These are phyloP conservation scores for Drosophila pallidifrons DNA, from an alignment of 1,140 invertebrate species.

Conservation along the genomic window DNA sequence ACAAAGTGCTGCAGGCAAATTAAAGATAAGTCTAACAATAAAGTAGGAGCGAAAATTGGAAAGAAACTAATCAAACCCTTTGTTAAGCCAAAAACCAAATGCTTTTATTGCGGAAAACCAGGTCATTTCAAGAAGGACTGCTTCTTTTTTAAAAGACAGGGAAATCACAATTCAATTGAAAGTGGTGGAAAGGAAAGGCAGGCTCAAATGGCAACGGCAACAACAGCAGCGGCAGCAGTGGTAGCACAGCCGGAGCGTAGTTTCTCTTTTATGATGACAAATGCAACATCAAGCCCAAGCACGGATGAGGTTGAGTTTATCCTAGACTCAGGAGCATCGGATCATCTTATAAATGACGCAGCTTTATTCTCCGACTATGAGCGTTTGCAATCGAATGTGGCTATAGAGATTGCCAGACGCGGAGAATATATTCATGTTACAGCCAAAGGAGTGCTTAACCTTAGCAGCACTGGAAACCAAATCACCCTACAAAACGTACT, in stretches of 20 bases:
- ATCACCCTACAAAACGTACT: conserved; percentile 32
- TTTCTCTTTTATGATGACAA: conserved; percentile 46
- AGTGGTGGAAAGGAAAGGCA: too few species aligned
- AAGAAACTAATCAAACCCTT: too few species aligned
- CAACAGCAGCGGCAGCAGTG: background rate
- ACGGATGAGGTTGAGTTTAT: conserved; percentile 53
- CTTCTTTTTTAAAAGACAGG: too few species aligned
- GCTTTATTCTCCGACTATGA: conserved; percentile 55
- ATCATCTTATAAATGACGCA: conserved; percentile 73
- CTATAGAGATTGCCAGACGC: conserved; percentile 44
- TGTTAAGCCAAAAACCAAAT: too few species aligned
- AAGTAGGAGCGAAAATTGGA: too few species aligned
- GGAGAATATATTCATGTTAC: conserved; percentile 42
- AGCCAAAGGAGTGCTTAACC: conserved; percentile 18
- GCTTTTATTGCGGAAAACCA: too few species aligned
- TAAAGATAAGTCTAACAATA: too few species aligned
- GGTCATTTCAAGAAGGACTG: too few species aligned
- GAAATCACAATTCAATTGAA: too few species aligned
- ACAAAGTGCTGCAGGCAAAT: too few species aligned
- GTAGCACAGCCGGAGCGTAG: conserved; percentile 13
- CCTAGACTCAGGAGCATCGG: conserved; percentile 57
- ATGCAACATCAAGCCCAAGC: background rate
- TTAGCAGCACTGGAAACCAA: conserved; percentile 26
- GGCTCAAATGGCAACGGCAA: background rate
- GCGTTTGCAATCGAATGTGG: conserved; percentile 8